Conservation (phyloP, 2,113 vertebrate species). For the Pteropus alecto region DNA sequence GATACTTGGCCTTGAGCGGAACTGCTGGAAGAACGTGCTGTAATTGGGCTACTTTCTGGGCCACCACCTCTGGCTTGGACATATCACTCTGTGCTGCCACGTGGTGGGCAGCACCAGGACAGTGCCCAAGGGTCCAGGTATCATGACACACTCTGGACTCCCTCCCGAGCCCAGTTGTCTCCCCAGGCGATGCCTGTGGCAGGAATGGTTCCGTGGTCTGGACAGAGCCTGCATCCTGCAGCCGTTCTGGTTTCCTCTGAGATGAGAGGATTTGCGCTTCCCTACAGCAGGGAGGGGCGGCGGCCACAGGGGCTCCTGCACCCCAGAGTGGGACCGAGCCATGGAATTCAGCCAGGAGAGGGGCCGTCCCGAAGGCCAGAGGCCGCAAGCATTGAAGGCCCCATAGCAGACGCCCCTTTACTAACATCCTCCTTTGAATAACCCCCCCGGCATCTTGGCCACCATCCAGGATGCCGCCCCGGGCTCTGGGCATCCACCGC, state of each 20-base stretch:
- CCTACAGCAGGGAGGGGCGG: neutral
- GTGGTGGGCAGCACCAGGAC: neutral
- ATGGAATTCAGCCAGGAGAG: neutral
- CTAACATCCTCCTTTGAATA: constrained; percentile 64
- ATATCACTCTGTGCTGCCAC: neutral
- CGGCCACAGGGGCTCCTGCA: neutral
- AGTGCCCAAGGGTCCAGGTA: neutral
- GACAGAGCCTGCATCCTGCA: neutral
- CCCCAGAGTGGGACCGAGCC: neutral
- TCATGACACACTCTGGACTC: neutral
- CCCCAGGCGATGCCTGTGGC: rapidly evolving
- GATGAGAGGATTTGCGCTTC: neutral
- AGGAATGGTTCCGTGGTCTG: neutral
- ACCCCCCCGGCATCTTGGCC: constrained; percentile 36
- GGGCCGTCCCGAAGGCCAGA: neutral
- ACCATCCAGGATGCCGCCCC: constrained; percentile 65
- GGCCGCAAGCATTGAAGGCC: neutral
- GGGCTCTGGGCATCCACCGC: constrained; percentile 67
- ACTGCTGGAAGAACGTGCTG: neutral
- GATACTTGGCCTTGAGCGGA: neutral
- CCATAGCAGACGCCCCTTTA: constrained; percentile 19
- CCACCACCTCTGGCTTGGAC: neutral
- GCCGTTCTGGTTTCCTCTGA: neutral
- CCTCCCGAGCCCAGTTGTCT: neutral
- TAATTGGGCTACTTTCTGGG: neutral